Evolutionary conservation across 2,888 invertebrate genomes (phyloP).

Genomic region (Yponomeuta cagnagella): DNA sequence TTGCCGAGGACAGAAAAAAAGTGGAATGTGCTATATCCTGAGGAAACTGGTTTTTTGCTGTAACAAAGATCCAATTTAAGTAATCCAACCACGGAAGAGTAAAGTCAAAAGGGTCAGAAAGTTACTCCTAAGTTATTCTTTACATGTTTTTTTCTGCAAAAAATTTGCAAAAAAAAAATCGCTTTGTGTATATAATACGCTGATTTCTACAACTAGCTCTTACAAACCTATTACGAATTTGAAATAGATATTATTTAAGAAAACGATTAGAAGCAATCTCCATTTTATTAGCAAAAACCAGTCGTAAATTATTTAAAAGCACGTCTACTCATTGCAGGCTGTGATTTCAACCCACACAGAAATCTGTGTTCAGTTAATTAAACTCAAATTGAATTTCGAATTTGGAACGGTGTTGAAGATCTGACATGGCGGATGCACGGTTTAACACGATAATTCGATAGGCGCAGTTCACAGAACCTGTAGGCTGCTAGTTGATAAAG

Average conservation of each 20-base stretch:
- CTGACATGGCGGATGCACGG: constrained; percentile 13
- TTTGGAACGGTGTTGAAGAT: not conserved
- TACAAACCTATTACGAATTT: not conserved
- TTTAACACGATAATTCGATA: constrained; percentile 7
- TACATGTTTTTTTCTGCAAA: too few relatives aligned
- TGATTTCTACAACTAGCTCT: not conserved
- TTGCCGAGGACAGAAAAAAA: too few relatives aligned
- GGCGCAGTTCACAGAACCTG: not conserved
- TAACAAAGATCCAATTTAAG: too few relatives aligned
- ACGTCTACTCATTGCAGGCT: not conserved
- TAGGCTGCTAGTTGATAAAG: too few relatives aligned
- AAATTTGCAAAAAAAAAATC: too few relatives aligned
- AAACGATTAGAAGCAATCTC: not conserved
- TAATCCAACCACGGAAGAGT: too few relatives aligned
- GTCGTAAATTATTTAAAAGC: not conserved
- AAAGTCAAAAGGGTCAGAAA: too few relatives aligned
- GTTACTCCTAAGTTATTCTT: too few relatives aligned
- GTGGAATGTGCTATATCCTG: too few relatives aligned
- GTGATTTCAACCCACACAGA: constrained; percentile 15
- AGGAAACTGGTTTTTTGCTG: too few relatives aligned
- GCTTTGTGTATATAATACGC: too few relatives aligned
- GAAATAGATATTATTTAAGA: not conserved
- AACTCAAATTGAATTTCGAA: constrained; percentile 16
- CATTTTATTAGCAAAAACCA: not conserved
- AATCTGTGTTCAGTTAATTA: constrained; percentile 12